These are phyloP conservation scores for Macaria liturata DNA, from an alignment of 2,888 invertebrate genomes.

Conservation along the genomic window DNA sequence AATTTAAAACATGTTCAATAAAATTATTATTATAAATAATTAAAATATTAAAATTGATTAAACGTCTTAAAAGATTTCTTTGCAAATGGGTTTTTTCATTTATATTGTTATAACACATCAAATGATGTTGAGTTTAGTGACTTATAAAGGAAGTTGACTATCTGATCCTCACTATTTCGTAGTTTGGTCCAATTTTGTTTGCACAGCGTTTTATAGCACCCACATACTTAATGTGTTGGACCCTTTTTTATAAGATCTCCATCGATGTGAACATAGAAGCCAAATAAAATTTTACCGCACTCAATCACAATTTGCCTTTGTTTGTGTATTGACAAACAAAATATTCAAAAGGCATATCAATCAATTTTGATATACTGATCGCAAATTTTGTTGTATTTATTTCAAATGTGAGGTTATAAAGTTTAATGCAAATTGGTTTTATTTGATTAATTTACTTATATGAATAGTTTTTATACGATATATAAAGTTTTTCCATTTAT, in stretches of 20 bases:
- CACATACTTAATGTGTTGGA: constrained; percentile 25
- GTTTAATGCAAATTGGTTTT: too few species aligned
- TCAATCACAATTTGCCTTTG: constrained; percentile 32
- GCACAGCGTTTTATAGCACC: constrained; percentile 47
- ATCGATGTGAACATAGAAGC: constrained; percentile 31
- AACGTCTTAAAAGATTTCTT: too few species aligned
- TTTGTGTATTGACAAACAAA: constrained; percentile 10
- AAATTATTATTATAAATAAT: too few species aligned
- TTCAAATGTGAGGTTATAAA: too few species aligned
- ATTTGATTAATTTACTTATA: too few species aligned
- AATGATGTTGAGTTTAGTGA: too few species aligned
- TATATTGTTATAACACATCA: too few species aligned
- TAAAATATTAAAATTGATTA: too few species aligned
- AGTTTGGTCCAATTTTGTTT: constrained; percentile 51
- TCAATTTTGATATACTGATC: neutral
- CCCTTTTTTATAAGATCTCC: constrained; percentile 32
- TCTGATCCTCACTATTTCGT: constrained; percentile 5
- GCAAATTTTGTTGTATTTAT: neutral
- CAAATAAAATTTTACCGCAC: constrained; percentile 33
- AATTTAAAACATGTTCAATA: too few species aligned
- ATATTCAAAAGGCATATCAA: constrained; percentile 7
- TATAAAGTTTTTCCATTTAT: too few species aligned
- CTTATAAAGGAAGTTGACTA: neutral
- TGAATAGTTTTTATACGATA: too few species aligned
- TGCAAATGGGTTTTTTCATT: too few species aligned